phyloP scores from a whole-genome alignment of 2,888 invertebrate genomes.

The Andrena haemorrhoa region DNA sequence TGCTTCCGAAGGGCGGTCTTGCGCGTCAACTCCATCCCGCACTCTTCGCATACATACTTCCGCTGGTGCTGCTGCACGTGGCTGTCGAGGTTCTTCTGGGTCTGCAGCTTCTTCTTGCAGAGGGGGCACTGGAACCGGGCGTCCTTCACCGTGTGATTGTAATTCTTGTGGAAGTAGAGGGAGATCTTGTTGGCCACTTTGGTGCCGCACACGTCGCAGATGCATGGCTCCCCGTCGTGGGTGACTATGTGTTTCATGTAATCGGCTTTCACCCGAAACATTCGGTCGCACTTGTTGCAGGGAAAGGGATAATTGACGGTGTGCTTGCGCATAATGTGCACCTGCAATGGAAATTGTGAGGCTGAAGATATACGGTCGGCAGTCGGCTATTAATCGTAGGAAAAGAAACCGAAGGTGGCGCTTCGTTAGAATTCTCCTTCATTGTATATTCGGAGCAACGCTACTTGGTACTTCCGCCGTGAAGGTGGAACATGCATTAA shows the following conservation, averaged over 20 bases:
- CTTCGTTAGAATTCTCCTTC: not conserved
- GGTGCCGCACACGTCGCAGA: conserved; percentile 59
- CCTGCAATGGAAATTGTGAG: conserved; percentile 45
- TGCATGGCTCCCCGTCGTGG: conserved; percentile 72
- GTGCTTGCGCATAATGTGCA: conserved; percentile 65
- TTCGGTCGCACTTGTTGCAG: conserved; percentile 72
- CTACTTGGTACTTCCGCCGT: no score
- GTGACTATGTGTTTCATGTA: conserved; percentile 60
- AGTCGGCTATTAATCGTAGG: not conserved
- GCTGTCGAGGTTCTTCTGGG: conserved; percentile 71
- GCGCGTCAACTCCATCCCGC: conserved; percentile 65
- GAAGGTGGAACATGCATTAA: no score
- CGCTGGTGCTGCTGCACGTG: conserved; percentile 69
- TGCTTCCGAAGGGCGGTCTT: conserved; percentile 69
- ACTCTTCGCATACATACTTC: conserved; percentile 66
- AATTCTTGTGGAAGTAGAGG: conserved; percentile 55
- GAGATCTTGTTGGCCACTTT: conserved; percentile 46
- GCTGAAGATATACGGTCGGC: not conserved
- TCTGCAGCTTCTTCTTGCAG: conserved; percentile 71
- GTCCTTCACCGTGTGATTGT: conserved; percentile 55
- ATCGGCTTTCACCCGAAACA: conserved; percentile 63
- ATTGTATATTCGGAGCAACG: no score
- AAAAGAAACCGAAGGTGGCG: not conserved
- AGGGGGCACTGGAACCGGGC: conserved; percentile 47
- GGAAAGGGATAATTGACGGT: conserved; percentile 42